Base-by-base conservation (phyloP, 2,113 vertebrate species). In the Silurus glanis region DNA sequence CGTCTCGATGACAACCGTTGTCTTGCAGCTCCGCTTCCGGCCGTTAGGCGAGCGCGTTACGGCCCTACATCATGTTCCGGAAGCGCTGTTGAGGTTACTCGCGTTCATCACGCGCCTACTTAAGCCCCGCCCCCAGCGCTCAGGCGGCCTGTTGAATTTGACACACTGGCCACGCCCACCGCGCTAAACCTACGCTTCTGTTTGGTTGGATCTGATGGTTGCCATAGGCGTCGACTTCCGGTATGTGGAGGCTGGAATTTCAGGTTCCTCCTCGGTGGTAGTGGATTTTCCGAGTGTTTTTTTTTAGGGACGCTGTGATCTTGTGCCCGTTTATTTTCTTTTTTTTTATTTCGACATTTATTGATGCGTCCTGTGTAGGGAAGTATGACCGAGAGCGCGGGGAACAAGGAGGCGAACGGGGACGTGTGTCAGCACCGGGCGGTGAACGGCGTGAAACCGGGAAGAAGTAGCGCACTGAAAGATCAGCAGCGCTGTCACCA, bases 361-460 rank as follows among this genome's bases (percentile, higher is more conserved):
- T 93, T 90, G 87, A 49, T 86, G 89, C 76, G 86, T 89, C 62
- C 86, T 62, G 83, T 86, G 85, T 80, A 71, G 90, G 87, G 80
- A 89, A 92, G 91, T 69, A 95, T 95, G 94, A 94, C 93, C 75
- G 93, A 94, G 28, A 94, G 90, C 87, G 87, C 88, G 51, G 85
- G 56, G 49, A 90, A 83, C 85, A 91, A 92, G 83, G 80, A 90
- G 53, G 87, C 85, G 74, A 91, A 90, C 72, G 90, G 93, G 84
- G 91, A 90, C 17, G 89, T 51, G 85, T 85, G 90, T 91, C 89
- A 84, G 80, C 91, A 84, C 78, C 91, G 91, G 4, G 89, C 58
- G 13, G 90, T 81, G 83, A 94, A 94, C 90, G 93, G 94, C 5
- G 86, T 93, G 64, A 94, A 91, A 85, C 85, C 90, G 84, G 92